Evolutionary conservation across 2,888 invertebrate species (phyloP).

Genomic region (Phyllotreta cruciferae): DNA sequence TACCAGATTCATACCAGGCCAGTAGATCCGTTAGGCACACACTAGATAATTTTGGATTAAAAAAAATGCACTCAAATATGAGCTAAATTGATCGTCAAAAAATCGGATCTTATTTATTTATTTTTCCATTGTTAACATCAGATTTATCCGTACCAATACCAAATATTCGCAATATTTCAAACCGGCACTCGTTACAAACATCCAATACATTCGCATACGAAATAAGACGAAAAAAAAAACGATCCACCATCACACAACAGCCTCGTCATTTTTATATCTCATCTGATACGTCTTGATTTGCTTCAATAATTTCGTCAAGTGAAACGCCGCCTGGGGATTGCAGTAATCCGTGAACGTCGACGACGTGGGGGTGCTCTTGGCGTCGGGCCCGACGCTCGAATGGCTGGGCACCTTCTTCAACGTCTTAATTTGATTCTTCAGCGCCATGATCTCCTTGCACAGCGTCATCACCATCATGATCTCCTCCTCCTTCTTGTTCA

Average conservation of each 20-base stretch:
- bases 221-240: neutral
- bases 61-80: too few species aligned
- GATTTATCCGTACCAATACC: too few species aligned
- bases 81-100: too few species aligned
- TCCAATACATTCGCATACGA: neutral
- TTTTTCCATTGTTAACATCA: too few species aligned
- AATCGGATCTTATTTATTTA: too few species aligned
- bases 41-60: too few species aligned
- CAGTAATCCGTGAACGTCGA: constrained; percentile 46
- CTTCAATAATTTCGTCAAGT: constrained; percentile 57
- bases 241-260: neutral
- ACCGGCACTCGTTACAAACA: too few species aligned
- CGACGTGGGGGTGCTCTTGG: constrained; percentile 31
- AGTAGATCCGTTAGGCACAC: too few species aligned
- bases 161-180: too few species aligned
- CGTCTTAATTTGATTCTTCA: constrained; percentile 57
- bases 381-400: constrained; percentile 42
- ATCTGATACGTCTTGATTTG: constrained; percentile 58
- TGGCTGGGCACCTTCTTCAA: constrained; percentile 52
- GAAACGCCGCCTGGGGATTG: constrained; percentile 54
- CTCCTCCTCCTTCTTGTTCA: constrained; percentile 58
- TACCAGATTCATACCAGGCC: too few species aligned
- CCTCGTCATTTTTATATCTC: constrained; percentile 45
- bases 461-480: constrained; percentile 59
- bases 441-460: constrained; percentile 58